Evolutionary conservation across 2,888 invertebrate genomes (phyloP).

Genomic region (Clitarchus hookeri): DNA sequence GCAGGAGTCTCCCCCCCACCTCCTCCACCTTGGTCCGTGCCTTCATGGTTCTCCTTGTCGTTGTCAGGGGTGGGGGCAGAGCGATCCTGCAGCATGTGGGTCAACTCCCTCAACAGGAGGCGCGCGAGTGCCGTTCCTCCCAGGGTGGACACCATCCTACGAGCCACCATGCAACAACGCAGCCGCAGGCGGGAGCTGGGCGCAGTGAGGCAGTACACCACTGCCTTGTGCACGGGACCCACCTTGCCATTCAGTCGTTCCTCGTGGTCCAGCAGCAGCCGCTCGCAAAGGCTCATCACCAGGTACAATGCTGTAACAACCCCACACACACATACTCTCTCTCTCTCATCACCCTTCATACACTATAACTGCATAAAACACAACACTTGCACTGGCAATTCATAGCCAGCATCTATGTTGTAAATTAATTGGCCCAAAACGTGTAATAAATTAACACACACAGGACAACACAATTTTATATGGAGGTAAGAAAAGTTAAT

Average conservation of each 20-base stretch:
- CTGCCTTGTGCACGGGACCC: slow-evolving; percentile 70
- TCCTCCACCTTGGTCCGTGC: slow-evolving; percentile 51
- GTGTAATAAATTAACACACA: too few relatives aligned
- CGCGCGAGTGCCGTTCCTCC: slow-evolving; percentile 67
- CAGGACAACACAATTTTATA: too few relatives aligned
- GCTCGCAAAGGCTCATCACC: slow-evolving; percentile 74
- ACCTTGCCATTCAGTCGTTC: slow-evolving; percentile 68
- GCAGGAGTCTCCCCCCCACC: slow-evolving; percentile 43
- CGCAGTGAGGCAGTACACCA: slow-evolving; percentile 70
- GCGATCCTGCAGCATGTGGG: slow-evolving; percentile 63
- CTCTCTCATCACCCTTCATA: too few relatives aligned
- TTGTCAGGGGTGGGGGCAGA: slow-evolving; percentile 54
- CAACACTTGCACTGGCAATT: too few relatives aligned
- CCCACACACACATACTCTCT: too few relatives aligned
- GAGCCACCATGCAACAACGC: slow-evolving; percentile 64
- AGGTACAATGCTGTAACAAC: slow-evolving; percentile 62
- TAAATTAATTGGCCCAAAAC: too few relatives aligned
- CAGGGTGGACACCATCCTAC: slow-evolving; percentile 63
- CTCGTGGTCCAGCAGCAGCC: slow-evolving; percentile 70
- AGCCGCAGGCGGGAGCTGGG: slow-evolving; percentile 65
- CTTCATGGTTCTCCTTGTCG: slow-evolving; percentile 50
- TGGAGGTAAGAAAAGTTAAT: too few relatives aligned
- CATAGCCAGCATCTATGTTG: too few relatives aligned
- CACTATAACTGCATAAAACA: too few relatives aligned
- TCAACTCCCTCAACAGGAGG: slow-evolving; percentile 68